A percentile compares a stretch with the other conserved stretches of the same genome.
Conservation (phyloP, 1,140 invertebrate species). For the Drosophila persimilis region DNA sequence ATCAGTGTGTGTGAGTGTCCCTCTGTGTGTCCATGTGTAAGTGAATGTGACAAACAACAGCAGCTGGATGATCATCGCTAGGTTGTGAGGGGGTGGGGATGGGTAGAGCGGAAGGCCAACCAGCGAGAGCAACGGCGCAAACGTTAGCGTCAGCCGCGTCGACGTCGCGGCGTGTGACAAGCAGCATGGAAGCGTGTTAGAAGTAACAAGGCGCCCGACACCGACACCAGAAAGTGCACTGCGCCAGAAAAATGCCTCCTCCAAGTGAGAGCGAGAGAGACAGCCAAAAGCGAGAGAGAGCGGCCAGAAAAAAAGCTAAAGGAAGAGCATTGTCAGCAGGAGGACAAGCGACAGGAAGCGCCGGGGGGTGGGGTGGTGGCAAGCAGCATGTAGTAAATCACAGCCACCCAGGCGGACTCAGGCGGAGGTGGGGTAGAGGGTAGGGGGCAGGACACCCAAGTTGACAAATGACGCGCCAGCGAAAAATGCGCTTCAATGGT, state of each 20-base stretch:
- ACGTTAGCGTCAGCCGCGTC: constrained; percentile 24
- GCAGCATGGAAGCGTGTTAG: constrained; percentile 63
- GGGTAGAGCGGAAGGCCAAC: constrained; percentile 37
- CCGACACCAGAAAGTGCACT: constrained; percentile 66
- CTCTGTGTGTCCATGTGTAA: constrained; percentile 5
- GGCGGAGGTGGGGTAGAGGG: background rate
- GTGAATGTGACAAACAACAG: constrained; percentile 33
- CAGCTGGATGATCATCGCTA: constrained; percentile 9
- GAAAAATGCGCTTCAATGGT: constrained; percentile 79
- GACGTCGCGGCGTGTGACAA: constrained; percentile 33
- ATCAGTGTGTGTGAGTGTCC: constrained; percentile 20
- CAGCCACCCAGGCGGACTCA: constrained; percentile 3
- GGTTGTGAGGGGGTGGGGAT: no score
- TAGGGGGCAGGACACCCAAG: constrained; percentile 23
- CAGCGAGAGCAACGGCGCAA: constrained; percentile 40
- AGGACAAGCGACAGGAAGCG: background rate
- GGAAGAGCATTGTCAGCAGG: constrained; percentile 20
- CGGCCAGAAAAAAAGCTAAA: constrained; percentile 13
- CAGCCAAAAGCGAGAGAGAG: background rate
- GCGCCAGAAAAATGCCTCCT: constrained; percentile 61
- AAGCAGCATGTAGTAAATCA: constrained; percentile 9
- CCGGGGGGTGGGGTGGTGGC: background rate
- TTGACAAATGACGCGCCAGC: constrained; percentile 80
- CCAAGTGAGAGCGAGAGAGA: constrained; percentile 39
- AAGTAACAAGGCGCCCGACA: constrained; percentile 81